These are phyloP conservation scores for Allygus modestus DNA, from an alignment of 2,888 invertebrate genomes.

Conservation along the genomic window DNA sequence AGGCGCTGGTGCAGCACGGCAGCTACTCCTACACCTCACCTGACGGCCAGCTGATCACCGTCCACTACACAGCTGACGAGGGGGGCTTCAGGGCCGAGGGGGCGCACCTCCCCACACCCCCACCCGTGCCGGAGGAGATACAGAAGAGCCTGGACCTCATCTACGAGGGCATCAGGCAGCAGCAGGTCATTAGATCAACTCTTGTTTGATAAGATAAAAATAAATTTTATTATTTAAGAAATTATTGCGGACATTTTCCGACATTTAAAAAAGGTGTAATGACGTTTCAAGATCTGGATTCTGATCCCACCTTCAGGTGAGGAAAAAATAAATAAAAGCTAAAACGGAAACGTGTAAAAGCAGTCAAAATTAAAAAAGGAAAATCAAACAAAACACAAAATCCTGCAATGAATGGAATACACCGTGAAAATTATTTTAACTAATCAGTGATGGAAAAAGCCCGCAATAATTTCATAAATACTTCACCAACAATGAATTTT, in stretches of 20 bases:
- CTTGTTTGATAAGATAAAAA: neutral
- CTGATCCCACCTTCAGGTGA: no score
- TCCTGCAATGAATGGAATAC: no score
- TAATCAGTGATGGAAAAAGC: no score
- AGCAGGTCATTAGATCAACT: slow-evolving; percentile 79
- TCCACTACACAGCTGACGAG: slow-evolving; percentile 85
- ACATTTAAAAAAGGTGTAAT: neutral
- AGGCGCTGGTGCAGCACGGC: slow-evolving; percentile 83
- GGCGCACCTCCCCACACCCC: slow-evolving; percentile 73
- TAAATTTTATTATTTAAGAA: no score
- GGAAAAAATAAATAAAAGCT: neutral
- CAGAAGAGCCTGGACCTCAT: slow-evolving; percentile 93
- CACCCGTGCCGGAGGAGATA: slow-evolving; percentile 72
- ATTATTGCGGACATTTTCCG: no score
- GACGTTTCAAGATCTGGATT: no score
- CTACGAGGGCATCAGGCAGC: slow-evolving; percentile 87
- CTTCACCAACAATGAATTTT: no score
- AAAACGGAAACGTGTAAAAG: neutral
- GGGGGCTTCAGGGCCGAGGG: slow-evolving; percentile 77
- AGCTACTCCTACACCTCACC: slow-evolving; percentile 84
- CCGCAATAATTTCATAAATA: no score
- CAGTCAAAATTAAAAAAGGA: neutral
- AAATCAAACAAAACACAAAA: no score
- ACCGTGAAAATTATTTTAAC: no score
- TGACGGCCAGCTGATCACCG: slow-evolving; percentile 80